Percentiles rank a stretch among this genome's conserved stretches.
These are phyloP conservation scores for Lithophane leautieri DNA, from an alignment of 2,888 invertebrate genomes.

Conservation along the genomic window DNA sequence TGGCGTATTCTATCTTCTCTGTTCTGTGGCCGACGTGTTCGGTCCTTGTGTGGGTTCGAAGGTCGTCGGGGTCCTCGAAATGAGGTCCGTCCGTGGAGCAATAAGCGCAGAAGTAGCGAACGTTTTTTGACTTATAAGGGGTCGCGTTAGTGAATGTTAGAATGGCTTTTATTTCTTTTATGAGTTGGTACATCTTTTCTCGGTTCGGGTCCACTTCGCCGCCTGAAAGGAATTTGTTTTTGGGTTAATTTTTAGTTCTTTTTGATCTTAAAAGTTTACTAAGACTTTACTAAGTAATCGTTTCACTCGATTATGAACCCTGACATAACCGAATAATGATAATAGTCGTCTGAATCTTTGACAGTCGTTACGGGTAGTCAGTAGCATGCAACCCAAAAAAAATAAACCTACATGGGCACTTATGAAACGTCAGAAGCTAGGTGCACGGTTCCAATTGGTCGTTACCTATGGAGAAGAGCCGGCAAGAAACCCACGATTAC, in stretches of 20 bases:
- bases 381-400: too few relatives aligned
- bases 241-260: neutral
- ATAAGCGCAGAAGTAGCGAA: slow-evolving; percentile 76
- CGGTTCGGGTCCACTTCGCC: slow-evolving; percentile 33
- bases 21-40: slow-evolving; percentile 69
- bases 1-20: slow-evolving; percentile 69
- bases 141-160: slow-evolving; percentile 78
- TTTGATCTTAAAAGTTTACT: neutral
- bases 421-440: too few relatives aligned
- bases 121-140: slow-evolving; percentile 75
- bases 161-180: slow-evolving; percentile 75
- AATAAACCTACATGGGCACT: too few relatives aligned
- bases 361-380: neutral
- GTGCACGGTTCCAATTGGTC: too few relatives aligned
- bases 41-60: slow-evolving; percentile 73
- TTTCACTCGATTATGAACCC: neutral
- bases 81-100: slow-evolving; percentile 69
- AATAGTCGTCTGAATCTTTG: neutral
- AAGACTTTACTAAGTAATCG: neutral
- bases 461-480: too few relatives aligned
- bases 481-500: too few relatives aligned
- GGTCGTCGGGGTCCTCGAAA: slow-evolving; percentile 73
- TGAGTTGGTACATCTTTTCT: slow-evolving; percentile 63
- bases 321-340: neutral
- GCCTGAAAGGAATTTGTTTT: slow-evolving; percentile 36